phyloP scores from a whole-genome alignment of 2,888 invertebrate species.

The Escarpia spicata region DNA sequence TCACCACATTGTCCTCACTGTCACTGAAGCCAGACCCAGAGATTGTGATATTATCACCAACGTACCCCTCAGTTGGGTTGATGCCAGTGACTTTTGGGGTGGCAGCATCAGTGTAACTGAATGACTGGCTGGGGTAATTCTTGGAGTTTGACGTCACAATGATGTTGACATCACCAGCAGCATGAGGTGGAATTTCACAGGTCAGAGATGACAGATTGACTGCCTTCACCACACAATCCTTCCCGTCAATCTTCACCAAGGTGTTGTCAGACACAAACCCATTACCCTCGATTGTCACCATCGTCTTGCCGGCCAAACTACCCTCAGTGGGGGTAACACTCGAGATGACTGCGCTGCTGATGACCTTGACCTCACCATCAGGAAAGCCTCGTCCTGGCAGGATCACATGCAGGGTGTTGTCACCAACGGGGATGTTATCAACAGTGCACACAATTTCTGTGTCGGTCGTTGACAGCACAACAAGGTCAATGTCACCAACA shows the following conservation, averaged over 20 bases:
- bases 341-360: neutral
- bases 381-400: neutral
- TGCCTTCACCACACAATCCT: neutral
- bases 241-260: conserved; percentile 18
- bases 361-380: neutral
- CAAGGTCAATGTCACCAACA: conserved; percentile 24
- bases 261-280: conserved; percentile 27
- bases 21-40: conserved; percentile 55
- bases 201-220: conserved; percentile 21
- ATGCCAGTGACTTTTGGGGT: conserved; percentile 51
- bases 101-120: conserved; percentile 39
- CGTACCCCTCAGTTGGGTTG: conserved; percentile 49
- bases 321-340: conserved; percentile 26
- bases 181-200: conserved; percentile 24
- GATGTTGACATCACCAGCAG: neutral
- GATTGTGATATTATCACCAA: conserved; percentile 55
- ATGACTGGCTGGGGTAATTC: conserved; percentile 29
- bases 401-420: conserved; percentile 14
- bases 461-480: conserved; percentile 18
- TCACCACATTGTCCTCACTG: conserved; percentile 22
- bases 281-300: conserved; percentile 26
- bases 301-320: conserved; percentile 26
- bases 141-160: conserved; percentile 25
- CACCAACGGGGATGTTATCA: conserved; percentile 21
- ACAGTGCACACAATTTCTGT: conserved; percentile 8